Conservation (phyloP, 2,113 vertebrate genomes). For the Axis porcinus region DNA sequence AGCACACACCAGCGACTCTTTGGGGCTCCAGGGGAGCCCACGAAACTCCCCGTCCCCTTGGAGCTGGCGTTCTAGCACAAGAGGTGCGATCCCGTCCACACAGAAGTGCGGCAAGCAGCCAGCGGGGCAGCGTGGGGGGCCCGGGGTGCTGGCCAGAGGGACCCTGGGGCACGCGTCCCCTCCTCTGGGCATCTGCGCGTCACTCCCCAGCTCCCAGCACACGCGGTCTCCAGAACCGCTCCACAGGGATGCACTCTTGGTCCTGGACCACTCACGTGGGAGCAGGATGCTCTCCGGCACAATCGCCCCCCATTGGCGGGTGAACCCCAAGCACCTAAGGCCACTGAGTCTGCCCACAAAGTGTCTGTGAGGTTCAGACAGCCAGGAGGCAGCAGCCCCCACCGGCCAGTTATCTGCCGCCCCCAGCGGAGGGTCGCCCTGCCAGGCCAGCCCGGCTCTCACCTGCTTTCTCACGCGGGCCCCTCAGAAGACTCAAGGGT, state of each 20-base stretch:
- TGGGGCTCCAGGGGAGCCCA: background rate
- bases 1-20: rapidly evolving
- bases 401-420: rapidly evolving
- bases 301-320: background rate
- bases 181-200: background rate
- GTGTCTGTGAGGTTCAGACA: background rate
- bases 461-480: rapidly evolving
- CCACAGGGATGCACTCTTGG: background rate
- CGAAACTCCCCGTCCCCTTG: background rate
- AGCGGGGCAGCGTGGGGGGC: background rate
- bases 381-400: background rate
- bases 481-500: rapidly evolving
- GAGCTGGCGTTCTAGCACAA: background rate
- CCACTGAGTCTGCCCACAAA: background rate
- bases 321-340: background rate
- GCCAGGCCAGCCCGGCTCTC: background rate
- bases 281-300: background rate
- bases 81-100: rapidly evolving
- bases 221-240: background rate
- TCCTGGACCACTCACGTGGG: background rate
- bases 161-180: rapidly evolving
- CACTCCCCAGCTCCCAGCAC: rapidly evolving
- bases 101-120: too few relatives aligned
- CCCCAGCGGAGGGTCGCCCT: background rate
- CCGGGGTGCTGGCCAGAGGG: background rate